Percentiles rank a stretch among this genome's conserved stretches.
These are phyloP conservation scores for Turritopsis dohrnii DNA, from an alignment of 30 jellyfish, hydroid and myxozoan genomes.

Conservation along the genomic window DNA sequence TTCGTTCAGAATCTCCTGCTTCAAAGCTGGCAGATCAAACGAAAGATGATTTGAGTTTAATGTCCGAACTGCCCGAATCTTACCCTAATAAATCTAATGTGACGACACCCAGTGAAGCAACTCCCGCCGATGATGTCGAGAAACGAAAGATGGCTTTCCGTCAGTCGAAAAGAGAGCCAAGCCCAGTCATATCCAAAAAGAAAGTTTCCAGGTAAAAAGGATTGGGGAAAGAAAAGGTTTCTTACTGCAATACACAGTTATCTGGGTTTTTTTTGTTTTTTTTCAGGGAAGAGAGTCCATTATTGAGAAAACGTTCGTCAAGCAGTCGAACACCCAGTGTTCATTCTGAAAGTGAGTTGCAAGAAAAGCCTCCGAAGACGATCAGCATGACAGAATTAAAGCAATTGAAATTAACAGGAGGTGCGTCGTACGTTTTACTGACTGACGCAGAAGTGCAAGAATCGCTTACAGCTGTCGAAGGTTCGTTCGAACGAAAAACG, in stretches of 20 bases:
- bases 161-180: neutral
- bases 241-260: neutral
- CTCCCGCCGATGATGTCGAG: constrained; percentile 2
- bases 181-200: constrained; percentile 13
- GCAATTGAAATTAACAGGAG: constrained; percentile 10
- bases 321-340: constrained; percentile 35
- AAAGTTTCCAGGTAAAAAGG: neutral
- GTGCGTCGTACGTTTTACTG: constrained; percentile 47
- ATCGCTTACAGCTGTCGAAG: constrained; percentile 37
- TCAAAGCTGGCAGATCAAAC: neutral
- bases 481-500: constrained; percentile 29
- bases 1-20: constrained; percentile 65
- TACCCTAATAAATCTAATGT: neutral
- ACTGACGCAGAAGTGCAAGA: constrained; percentile 85
- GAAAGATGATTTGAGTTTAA: constrained; percentile 13
- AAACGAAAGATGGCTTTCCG: neutral
- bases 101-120: neutral
- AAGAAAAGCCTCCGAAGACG: neutral
- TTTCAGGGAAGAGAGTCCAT: constrained; percentile 20
- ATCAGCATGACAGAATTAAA: constrained; percentile 14
- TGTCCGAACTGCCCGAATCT: constrained; percentile 9
- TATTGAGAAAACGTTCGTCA: constrained; percentile 21
- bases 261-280: neutral
- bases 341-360: neutral
- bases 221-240: neutral